A percentile compares a stretch with the other conserved stretches of the same genome.
These are phyloP conservation scores for Jacana jacana DNA, from an alignment of 2,113 vertebrate genomes.

Conservation along the genomic window DNA sequence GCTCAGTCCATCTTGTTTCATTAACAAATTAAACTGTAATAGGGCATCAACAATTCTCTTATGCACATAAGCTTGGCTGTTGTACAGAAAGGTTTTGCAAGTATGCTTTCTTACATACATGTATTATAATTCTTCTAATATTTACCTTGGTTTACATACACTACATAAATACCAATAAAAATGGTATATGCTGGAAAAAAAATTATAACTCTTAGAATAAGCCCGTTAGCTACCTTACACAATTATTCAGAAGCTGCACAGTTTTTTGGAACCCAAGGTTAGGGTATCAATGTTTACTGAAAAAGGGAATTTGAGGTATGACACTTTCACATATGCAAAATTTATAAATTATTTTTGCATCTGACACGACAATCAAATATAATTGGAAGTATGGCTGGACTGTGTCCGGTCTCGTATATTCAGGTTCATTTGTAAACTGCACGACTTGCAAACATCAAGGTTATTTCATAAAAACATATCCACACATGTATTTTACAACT, in stretches of 20 bases:
- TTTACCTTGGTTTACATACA: neutral
- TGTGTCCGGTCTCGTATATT: neutral
- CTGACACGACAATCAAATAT: neutral
- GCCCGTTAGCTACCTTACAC: neutral
- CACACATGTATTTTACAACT: neutral
- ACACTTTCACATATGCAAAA: neutral
- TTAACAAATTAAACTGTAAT: conserved; percentile 80
- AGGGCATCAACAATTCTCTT: conserved; percentile 60
- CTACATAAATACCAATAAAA: neutral
- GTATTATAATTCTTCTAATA: neutral
- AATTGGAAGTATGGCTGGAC: neutral
- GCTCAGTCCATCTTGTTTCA: conserved; percentile 74
- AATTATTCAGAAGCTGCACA: neutral
- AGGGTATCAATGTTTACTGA: neutral
- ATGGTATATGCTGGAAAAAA: neutral
- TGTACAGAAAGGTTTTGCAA: neutral
- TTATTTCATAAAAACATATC: neutral
- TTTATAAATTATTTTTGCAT: neutral
- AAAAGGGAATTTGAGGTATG: neutral
- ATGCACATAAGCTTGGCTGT: neutral
- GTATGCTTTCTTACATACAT: neutral
- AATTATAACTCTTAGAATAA: neutral
- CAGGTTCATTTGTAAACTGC: neutral
- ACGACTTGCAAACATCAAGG: neutral
- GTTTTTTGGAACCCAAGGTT: neutral